Conservation (phyloP, 2,888 invertebrate genomes). For the Thymelicus sylvestris region DNA sequence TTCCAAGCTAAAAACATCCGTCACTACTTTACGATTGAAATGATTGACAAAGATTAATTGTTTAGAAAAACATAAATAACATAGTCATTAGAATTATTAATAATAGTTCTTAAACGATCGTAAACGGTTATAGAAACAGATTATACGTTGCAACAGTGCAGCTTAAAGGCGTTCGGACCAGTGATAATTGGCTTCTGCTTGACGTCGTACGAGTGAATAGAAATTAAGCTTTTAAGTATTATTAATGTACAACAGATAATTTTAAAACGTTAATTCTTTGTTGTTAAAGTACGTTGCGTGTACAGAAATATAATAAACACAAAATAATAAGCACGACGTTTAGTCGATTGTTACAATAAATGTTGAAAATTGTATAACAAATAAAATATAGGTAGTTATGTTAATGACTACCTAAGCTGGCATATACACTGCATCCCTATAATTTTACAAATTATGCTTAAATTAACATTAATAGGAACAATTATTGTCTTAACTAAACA, state of each 20-base stretch:
- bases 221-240: slow-evolving; percentile 22
- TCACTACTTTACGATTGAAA: neutral
- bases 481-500: too few relatives aligned
- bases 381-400: neutral
- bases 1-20: neutral
- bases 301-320: neutral
- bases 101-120: slow-evolving; percentile 2
- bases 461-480: too few relatives aligned
- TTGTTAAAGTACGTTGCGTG: neutral
- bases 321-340: too few relatives aligned
- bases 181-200: slow-evolving; percentile 16
- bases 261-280: neutral
- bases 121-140: slow-evolving; percentile 10
- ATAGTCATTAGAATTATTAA: slow-evolving; percentile 12
- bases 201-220: slow-evolving; percentile 5
- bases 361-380: too few relatives aligned
- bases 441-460: too few relatives aligned
- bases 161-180: slow-evolving; percentile 4
- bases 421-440: too few relatives aligned
- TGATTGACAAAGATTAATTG: slow-evolving; percentile 8
- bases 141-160: slow-evolving; percentile 19
- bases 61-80: slow-evolving; percentile 5
- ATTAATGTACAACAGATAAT: slow-evolving; percentile 1
- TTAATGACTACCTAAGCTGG: neutral
- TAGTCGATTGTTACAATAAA: too few relatives aligned